Evolutionary conservation across 2,888 invertebrate genomes (phyloP).

Genomic region (Drosophila barbarae): DNA sequence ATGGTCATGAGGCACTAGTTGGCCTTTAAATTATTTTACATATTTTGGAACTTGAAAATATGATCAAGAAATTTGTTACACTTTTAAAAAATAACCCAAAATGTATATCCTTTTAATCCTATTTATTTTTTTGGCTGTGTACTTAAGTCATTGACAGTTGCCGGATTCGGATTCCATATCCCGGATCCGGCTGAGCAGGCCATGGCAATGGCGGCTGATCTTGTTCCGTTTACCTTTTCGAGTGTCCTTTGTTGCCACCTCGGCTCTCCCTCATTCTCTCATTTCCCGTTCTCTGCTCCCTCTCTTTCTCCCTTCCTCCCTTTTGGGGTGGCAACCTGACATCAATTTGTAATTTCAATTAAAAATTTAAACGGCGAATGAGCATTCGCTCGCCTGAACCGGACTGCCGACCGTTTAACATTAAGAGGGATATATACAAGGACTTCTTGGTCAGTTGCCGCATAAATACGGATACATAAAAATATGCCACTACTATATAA

Average conservation of each 20-base stretch:
- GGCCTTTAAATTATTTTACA: neutral
- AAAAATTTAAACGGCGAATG: slow-evolving; percentile 62
- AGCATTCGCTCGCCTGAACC: slow-evolving; percentile 51
- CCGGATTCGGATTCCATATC: slow-evolving; percentile 16
- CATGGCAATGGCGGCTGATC: slow-evolving; percentile 55
- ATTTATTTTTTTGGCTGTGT: neutral
- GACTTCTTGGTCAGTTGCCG: slow-evolving; percentile 32
- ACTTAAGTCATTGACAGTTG: neutral
- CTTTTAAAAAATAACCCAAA: neutral
- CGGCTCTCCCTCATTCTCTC: neutral
- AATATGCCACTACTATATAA: neutral
- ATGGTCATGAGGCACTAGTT: neutral
- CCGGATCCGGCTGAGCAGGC: slow-evolving; percentile 32
- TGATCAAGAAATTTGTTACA: neutral
- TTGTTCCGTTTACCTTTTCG: slow-evolving; percentile 42
- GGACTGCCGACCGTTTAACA: slow-evolving; percentile 47
- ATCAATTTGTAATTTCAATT: slow-evolving; percentile 71
- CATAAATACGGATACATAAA: neutral
- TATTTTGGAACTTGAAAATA: neutral
- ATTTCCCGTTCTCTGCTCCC: neutral
- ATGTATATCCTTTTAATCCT: no score
- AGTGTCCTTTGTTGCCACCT: slow-evolving; percentile 17
- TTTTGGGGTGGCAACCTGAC: slow-evolving; percentile 24
- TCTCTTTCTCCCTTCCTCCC: no score
- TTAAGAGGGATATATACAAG: slow-evolving; percentile 28